phyloP scores from a whole-genome alignment of 2,797 vertebrate genomes.

The Sciaenops ocellatus region DNA sequence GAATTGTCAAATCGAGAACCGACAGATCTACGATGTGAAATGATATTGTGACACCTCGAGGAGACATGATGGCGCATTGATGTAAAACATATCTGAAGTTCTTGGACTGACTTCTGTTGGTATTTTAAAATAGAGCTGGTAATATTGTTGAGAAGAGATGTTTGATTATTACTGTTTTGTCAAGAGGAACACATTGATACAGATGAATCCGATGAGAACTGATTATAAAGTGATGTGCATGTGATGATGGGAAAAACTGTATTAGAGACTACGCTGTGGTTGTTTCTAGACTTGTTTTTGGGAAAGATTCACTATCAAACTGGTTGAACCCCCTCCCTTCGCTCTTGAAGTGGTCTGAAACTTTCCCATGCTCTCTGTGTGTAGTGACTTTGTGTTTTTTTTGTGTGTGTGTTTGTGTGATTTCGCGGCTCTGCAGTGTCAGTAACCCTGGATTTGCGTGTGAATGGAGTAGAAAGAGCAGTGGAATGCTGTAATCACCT shows the following conservation, averaged over 20 bases:
- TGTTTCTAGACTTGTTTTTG: constrained; percentile 26
- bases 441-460: constrained; percentile 77
- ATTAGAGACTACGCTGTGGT: constrained; percentile 12
- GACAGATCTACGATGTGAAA: no score
- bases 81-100: not conserved
- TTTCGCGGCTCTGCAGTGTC: constrained; percentile 65
- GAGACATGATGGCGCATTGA: not conserved
- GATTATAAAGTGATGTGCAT: not conserved
- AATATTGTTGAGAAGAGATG: not conserved
- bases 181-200: not conserved
- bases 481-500: constrained; percentile 77
- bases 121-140: constrained; percentile 2
- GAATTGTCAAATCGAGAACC: no score
- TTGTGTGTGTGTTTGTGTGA: constrained; percentile 60
- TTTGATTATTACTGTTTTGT: not conserved
- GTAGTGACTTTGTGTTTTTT: constrained; percentile 61
- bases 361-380: constrained; percentile 82
- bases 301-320: constrained; percentile 33
- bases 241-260: not conserved
- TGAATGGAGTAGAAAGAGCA: constrained; percentile 75
- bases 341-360: constrained; percentile 68
- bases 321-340: constrained; percentile 38
- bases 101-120: not conserved
- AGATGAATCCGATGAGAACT: not conserved
- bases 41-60: no score